These are phyloP conservation scores for Peromyscus polionotus DNA, from an alignment of 2,113 vertebrate species.

Conservation along the genomic window DNA sequence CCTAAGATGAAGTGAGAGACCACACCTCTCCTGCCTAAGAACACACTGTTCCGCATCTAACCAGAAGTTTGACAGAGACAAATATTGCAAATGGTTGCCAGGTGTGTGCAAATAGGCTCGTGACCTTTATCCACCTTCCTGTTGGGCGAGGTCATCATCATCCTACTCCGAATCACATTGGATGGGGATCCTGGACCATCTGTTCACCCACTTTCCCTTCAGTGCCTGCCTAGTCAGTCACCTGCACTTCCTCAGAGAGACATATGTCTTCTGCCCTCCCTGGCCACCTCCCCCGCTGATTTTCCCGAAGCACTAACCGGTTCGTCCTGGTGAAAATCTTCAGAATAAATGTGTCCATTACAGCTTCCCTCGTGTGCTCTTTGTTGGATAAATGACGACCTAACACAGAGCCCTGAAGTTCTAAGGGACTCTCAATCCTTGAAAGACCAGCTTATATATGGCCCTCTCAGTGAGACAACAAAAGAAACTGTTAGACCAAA, in stretches of 20 bases:
- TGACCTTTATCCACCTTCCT: slow-evolving; percentile 28
- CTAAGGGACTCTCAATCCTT: slow-evolving; percentile 62
- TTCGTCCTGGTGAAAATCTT: not conserved
- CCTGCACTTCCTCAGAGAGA: not conserved
- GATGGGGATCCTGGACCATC: slow-evolving; percentile 32
- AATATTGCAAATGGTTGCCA: slow-evolving; percentile 43
- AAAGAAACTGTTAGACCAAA: slow-evolving; percentile 49
- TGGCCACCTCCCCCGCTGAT: too few relatives aligned
- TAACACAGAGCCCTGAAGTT: slow-evolving; percentile 18
- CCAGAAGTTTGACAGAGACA: not conserved
- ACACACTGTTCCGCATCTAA: not conserved
- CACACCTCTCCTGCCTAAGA: slow-evolving; percentile 18
- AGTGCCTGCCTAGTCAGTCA: not conserved
- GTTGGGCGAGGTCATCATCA: too few relatives aligned
- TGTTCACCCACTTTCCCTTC: not conserved
- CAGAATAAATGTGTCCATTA: slow-evolving; percentile 31
- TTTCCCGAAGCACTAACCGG: slow-evolving; percentile 44
- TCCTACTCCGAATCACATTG: not conserved
- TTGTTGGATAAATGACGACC: not conserved
- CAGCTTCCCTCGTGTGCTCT: slow-evolving; percentile 30
- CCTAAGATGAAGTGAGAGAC: slow-evolving; percentile 27
- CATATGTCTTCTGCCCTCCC: not conserved
- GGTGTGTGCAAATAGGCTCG: slow-evolving; percentile 8
- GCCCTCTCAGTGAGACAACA: slow-evolving; percentile 42
- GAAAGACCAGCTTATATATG: slow-evolving; percentile 23